Conservation (phyloP, 2,113 vertebrate genomes). For the Camelus dromedarius region DNA sequence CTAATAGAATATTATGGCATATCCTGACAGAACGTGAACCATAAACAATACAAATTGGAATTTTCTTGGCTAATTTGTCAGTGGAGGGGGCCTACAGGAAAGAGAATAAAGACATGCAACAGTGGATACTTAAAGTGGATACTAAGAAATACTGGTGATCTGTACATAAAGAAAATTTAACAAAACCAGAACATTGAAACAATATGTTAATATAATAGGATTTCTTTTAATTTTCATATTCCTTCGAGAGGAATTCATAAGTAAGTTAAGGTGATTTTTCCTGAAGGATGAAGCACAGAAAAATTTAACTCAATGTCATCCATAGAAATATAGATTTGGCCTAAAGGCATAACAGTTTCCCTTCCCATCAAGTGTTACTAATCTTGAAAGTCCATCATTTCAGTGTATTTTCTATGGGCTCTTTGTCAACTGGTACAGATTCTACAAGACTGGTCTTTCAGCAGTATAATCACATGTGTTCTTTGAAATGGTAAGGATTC, state of each 20-base stretch:
- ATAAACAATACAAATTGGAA: slow-evolving; percentile 69
- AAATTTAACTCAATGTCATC: slow-evolving; percentile 25
- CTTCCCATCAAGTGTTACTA: slow-evolving; percentile 41
- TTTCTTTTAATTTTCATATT: slow-evolving; percentile 47
- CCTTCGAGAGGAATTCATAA: slow-evolving; percentile 33
- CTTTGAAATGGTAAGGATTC: not conserved
- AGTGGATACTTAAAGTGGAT: slow-evolving; percentile 31
- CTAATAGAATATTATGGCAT: slow-evolving; percentile 30
- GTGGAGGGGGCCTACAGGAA: not conserved
- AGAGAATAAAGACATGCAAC: slow-evolving; percentile 50
- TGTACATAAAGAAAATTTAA: slow-evolving; percentile 19
- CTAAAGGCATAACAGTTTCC: slow-evolving; percentile 52
- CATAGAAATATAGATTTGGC: slow-evolving; percentile 66
- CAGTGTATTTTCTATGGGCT: not conserved
- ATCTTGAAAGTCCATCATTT: slow-evolving; percentile 59
- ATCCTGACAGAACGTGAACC: not conserved
- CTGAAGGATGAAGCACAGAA: slow-evolving; percentile 9
- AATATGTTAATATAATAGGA: slow-evolving; percentile 7
- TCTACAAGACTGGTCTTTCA: not conserved
- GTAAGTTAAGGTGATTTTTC: slow-evolving; percentile 45
- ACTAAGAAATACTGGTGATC: slow-evolving; percentile 7
- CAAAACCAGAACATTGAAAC: slow-evolving; percentile 15
- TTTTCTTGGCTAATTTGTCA: slow-evolving; percentile 49
- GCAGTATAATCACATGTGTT: not conserved
- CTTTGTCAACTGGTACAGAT: slow-evolving; percentile 17